Conservation (phyloP, 2,797 vertebrate species). For the Notolepis coatsorum region DNA sequence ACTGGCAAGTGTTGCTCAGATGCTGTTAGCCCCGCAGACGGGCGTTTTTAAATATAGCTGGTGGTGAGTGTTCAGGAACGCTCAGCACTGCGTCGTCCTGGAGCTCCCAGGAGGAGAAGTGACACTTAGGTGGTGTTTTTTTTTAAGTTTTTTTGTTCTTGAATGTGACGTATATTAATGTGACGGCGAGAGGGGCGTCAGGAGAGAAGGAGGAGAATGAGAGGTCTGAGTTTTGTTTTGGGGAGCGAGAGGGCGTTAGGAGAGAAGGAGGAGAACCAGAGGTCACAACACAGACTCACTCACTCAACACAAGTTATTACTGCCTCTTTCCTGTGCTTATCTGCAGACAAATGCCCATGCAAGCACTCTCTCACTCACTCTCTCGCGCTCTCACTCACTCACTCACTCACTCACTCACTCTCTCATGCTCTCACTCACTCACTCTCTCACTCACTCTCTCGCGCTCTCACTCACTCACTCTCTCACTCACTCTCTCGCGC, state of each 20-base stretch:
- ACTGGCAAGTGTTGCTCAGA: slow-evolving; percentile 39
- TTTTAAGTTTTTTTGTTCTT: slow-evolving; percentile 45
- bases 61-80: no score
- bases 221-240: slow-evolving; percentile 44
- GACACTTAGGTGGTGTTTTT: slow-evolving; percentile 48
- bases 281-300: no score
- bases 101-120: slow-evolving; percentile 4
- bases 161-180: slow-evolving; percentile 62
- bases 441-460: no score
- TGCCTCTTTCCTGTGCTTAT: background rate
- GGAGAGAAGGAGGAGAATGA: slow-evolving; percentile 10
- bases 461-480: no score
- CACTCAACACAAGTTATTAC: no score
- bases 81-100: no score
- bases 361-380: background rate
- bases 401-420: background rate
- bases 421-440: no score
- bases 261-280: slow-evolving; percentile 10
- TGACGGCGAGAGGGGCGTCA: slow-evolving; percentile 36
- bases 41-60: slow-evolving; percentile 40
- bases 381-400: background rate
- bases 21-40: slow-evolving; percentile 30
- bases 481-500: no score
- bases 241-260: slow-evolving; percentile 14
- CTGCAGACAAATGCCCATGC: background rate